phyloP scores from a whole-genome alignment of 2,797 vertebrate genomes.

The Helostoma temminkii region DNA sequence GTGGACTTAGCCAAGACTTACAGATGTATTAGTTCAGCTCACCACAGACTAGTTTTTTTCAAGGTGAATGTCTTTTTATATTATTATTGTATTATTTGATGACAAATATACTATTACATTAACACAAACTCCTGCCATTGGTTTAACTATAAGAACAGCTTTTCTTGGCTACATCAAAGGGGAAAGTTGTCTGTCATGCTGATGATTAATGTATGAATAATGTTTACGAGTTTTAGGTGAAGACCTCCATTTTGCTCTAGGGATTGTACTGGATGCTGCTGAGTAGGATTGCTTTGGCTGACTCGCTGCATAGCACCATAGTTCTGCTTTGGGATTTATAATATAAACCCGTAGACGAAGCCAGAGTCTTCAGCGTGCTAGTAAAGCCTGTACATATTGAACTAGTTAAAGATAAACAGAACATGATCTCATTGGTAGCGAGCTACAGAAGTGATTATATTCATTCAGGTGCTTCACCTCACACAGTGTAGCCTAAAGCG shows the following conservation, averaged over 20 bases:
- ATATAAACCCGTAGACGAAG: slow-evolving; percentile 51
- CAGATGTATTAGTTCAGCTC: slow-evolving; percentile 36
- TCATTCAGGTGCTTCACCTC: slow-evolving; percentile 66
- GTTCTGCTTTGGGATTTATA: slow-evolving; percentile 51
- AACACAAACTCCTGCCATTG: slow-evolving; percentile 16
- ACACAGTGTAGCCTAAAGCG: slow-evolving; percentile 56
- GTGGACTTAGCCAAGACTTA: slow-evolving; percentile 25
- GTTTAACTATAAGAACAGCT: slow-evolving; percentile 39
- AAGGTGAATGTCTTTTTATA: slow-evolving; percentile 40
- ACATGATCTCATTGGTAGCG: slow-evolving; percentile 70
- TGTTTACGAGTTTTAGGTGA: slow-evolving; percentile 61
- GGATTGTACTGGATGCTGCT: slow-evolving; percentile 50
- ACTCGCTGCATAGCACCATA: slow-evolving; percentile 45
- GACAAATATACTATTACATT: slow-evolving; percentile 45
- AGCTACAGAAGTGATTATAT: slow-evolving; percentile 59
- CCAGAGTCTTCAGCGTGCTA: slow-evolving; percentile 52
- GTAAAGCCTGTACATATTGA: slow-evolving; percentile 71
- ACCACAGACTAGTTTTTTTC: slow-evolving; percentile 42
- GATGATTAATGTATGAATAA: slow-evolving; percentile 72
- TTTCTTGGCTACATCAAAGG: slow-evolving; percentile 50
- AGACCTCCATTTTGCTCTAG: slow-evolving; percentile 53
- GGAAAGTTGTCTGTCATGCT: slow-evolving; percentile 53
- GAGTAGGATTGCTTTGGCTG: slow-evolving; percentile 56
- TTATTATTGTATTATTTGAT: slow-evolving; percentile 45
- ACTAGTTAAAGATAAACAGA: slow-evolving; percentile 56